These are phyloP conservation scores for Drosophila mimica DNA, from an alignment of 2,888 invertebrate species.

Conservation along the genomic window DNA sequence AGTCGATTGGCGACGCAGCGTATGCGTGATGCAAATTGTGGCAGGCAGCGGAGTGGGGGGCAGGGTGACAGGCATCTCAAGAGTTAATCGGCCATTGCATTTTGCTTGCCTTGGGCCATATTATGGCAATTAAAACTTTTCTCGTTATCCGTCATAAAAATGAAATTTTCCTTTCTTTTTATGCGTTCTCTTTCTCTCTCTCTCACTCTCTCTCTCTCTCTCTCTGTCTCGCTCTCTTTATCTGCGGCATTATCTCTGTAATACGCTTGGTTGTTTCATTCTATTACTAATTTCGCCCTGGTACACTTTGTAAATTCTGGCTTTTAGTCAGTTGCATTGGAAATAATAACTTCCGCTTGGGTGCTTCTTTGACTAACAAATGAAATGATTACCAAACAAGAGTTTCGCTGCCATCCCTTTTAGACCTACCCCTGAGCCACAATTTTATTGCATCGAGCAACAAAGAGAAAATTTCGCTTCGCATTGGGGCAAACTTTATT, in stretches of 20 bases:
- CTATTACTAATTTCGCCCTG: conserved; percentile 45
- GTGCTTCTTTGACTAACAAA: conserved; percentile 67
- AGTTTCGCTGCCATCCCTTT: conserved; percentile 6
- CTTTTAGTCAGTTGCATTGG: conserved; percentile 61
- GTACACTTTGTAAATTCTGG: conserved; percentile 46
- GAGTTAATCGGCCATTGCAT: conserved; percentile 30
- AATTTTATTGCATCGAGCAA: conserved; percentile 51
- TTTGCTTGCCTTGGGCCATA: conserved; percentile 8
- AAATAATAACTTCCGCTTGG: conserved; percentile 75
- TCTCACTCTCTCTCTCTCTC: not conserved
- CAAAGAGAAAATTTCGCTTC: conserved; percentile 34
- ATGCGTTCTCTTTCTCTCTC: not conserved
- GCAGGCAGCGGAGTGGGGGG: not conserved
- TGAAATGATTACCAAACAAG: conserved; percentile 69
- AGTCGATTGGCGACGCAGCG: conserved; percentile 26
- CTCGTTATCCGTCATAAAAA: conserved; percentile 43
- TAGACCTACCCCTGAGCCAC: not conserved
- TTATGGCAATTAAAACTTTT: conserved; percentile 74
- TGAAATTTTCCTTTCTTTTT: conserved; percentile 5
- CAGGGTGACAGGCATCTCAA: conserved; percentile 6
- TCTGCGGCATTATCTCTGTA: conserved; percentile 2
- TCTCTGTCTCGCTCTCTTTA: not conserved
- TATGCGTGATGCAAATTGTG: conserved; percentile 15
- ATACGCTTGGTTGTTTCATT: conserved; percentile 21
- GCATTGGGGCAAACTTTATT: conserved; percentile 50